Evolutionary conservation across 2,797 vertebrate genomes (phyloP).

Genomic region (Pagetopsis macropterus): DNA sequence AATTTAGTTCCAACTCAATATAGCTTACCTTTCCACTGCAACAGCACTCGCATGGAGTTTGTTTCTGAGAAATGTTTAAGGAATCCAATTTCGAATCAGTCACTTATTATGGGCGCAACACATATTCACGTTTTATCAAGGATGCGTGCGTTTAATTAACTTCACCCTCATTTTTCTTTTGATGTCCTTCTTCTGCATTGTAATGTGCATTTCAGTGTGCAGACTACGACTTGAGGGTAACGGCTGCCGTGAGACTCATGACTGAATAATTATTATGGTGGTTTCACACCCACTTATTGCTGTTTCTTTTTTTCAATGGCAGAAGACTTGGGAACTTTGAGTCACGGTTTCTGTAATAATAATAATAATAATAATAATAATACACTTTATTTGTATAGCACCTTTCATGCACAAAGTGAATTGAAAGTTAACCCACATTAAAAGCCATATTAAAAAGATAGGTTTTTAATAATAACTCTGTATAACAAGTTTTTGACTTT

Average conservation of each 20-base stretch:
- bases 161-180: not conserved
- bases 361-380: not conserved
- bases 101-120: not conserved
- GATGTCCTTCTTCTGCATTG: not conserved
- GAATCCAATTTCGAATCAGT: too few relatives aligned
- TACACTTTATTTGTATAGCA: too few relatives aligned
- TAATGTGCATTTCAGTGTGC: too few relatives aligned
- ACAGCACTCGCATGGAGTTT: not conserved
- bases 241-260: conserved; percentile 36
- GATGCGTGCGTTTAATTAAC: not conserved
- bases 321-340: not conserved
- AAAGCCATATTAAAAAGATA: too few relatives aligned
- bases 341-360: conserved; percentile 37
- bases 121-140: not conserved
- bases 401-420: too few relatives aligned
- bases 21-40: not conserved
- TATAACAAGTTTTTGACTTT: not conserved
- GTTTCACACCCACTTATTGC: conserved; percentile 39
- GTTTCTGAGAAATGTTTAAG: too few relatives aligned
- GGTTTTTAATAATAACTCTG: too few relatives aligned
- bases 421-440: too few relatives aligned
- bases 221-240: conserved; percentile 7
- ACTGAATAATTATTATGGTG: conserved; percentile 32
- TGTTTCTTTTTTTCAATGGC: conserved; percentile 20
- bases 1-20: not conserved